Conservation (phyloP, 2,888 invertebrate species). For the Drosophila monieri region DNA sequence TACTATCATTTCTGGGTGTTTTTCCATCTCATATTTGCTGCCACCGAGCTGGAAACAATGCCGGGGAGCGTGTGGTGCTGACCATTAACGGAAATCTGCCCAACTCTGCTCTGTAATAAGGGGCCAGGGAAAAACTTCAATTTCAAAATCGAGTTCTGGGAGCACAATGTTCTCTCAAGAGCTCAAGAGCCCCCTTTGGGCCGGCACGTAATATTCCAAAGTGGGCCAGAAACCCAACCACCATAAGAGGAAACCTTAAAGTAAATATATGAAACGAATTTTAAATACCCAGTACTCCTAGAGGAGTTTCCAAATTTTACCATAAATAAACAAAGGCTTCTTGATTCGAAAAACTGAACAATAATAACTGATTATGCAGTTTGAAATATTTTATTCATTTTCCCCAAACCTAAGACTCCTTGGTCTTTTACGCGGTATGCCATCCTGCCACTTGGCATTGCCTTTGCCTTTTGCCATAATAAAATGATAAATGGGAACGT, state of each 20-base stretch:
- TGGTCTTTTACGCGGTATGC: background rate
- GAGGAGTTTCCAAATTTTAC: background rate
- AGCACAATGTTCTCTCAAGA: slow-evolving; percentile 55
- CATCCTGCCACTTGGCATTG: slow-evolving; percentile 12
- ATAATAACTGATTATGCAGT: background rate
- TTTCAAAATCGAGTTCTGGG: slow-evolving; percentile 38
- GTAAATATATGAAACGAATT: slow-evolving; percentile 12
- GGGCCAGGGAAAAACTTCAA: slow-evolving; percentile 26
- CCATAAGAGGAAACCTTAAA: slow-evolving; percentile 8
- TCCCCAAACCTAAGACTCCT: background rate
- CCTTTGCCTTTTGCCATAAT: slow-evolving; percentile 41
- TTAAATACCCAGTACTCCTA: background rate
- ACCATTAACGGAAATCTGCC: slow-evolving; percentile 44
- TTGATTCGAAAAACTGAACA: background rate
- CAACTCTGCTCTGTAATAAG: slow-evolving; percentile 29
- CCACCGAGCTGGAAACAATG: slow-evolving; percentile 42
- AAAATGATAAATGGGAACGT: slow-evolving; percentile 60
- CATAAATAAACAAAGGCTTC: background rate
- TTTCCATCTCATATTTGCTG: slow-evolving; percentile 67
- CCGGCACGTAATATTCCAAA: slow-evolving; percentile 43
- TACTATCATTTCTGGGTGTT: slow-evolving; percentile 61
- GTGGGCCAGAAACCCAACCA: slow-evolving; percentile 32
- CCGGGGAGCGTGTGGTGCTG: slow-evolving; percentile 17
- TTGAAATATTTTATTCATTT: background rate
- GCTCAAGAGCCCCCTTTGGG: slow-evolving; percentile 56